Base-by-base conservation (phyloP, 2,888 invertebrate species). In the Hoplodrina blanda region DNA sequence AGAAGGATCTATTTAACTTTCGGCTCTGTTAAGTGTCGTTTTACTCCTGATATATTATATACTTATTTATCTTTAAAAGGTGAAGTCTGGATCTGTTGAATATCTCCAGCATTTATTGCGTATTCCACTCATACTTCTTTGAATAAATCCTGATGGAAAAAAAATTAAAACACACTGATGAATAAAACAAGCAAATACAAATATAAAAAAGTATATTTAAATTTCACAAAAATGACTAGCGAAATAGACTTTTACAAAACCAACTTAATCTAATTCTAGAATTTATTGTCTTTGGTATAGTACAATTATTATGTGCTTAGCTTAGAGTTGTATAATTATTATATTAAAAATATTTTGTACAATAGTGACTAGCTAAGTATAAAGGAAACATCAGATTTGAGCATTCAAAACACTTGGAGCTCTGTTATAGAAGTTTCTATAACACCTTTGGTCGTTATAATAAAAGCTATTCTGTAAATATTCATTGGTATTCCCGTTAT, bases 391-490 rank as follows among this genome's bases (percentile, higher is more conserved):
- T 82, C 77, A 95, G 67, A 94, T 95, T 90, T 93, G 95, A 88
- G 94, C 94, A 80, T 95, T 95, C 41, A 95, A 89, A 81, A 93
- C 87, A 87, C 88, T 90, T 62, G 85, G 85, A 78, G 89, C 85
- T 80, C 93, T 90, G 67, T 92, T 93, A 85, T 94, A 95, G 88
- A 92, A 93, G 77, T 93, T 91, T 86, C 91, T 94, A 73, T 92
- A 90, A 88, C 90, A 92, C 84, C 92, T 93, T 90, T 95, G 95
- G 76, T 94, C 93, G 59, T 92, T 92, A 65, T 91, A 91, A 84
- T 93, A 94, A 85, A 88, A 91, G 80, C 89, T 92, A 82, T 83
- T 90, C 76, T 93, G 93, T 56, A 89, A 80, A 85, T 92, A 93
- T 69, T 89, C 89, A 71, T 86, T 88, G 50, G 83, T 86, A 60